Percentiles rank a stretch among this genome's conserved stretches.
These are phyloP conservation scores for Epiblema foenella DNA, from an alignment of 2,888 invertebrate genomes.

Conservation along the genomic window DNA sequence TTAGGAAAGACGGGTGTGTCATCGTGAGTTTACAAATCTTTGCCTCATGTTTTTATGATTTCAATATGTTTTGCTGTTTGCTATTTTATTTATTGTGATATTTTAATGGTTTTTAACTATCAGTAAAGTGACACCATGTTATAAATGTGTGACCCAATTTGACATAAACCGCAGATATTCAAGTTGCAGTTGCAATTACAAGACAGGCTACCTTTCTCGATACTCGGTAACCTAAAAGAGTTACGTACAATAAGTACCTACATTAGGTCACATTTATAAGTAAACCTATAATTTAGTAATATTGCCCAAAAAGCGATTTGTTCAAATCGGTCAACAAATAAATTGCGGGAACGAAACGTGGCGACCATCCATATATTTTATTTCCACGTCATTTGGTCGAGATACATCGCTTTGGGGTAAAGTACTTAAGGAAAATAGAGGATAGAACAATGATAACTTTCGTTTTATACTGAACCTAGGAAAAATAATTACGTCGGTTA, in stretches of 20 bases:
- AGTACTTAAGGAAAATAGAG: slow-evolving; percentile 57
- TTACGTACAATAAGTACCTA: no score
- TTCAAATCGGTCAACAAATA: slow-evolving; percentile 67
- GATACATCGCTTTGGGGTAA: slow-evolving; percentile 65
- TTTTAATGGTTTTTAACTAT: no score
- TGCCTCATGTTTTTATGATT: no score
- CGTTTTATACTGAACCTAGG: background rate
- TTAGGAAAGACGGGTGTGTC: no score
- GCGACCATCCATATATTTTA: slow-evolving; percentile 72
- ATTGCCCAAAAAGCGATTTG: slow-evolving; percentile 54
- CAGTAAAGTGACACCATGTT: no score
- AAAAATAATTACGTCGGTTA: no score
- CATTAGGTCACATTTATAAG: background rate
- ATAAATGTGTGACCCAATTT: no score
- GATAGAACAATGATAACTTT: slow-evolving; percentile 38
- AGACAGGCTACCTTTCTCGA: background rate
- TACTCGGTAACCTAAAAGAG: background rate
- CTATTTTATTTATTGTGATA: no score
- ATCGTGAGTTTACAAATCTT: no score
- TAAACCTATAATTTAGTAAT: slow-evolving; percentile 26
- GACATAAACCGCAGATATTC: no score
- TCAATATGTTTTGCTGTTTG: no score
- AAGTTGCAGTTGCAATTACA: no score
- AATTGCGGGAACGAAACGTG: slow-evolving; percentile 64
- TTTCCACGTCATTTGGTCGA: slow-evolving; percentile 74